These are phyloP conservation scores for Zele albiditarsus DNA, from an alignment of 2,888 invertebrate genomes.

Conservation along the genomic window DNA sequence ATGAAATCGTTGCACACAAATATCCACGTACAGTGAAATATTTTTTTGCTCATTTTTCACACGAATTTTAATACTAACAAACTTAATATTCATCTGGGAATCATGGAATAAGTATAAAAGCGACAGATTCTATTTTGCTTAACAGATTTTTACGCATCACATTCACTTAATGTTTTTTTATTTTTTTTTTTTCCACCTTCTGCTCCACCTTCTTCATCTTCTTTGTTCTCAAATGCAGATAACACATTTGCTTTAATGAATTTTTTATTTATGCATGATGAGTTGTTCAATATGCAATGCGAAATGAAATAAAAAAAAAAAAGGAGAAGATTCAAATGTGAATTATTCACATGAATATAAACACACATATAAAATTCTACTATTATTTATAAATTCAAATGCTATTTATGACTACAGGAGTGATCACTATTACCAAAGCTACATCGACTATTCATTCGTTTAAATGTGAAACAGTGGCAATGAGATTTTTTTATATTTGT, in stretches of 20 bases:
- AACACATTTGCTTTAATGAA: slow-evolving; percentile 10
- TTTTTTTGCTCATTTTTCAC: background rate
- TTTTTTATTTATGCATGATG: slow-evolving; percentile 15
- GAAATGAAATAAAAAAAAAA: slow-evolving; percentile 24
- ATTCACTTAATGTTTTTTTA: background rate
- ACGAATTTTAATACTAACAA: background rate
- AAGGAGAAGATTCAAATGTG: background rate
- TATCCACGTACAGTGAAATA: background rate
- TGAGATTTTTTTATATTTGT: slow-evolving; percentile 56
- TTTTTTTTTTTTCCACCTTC: too few species aligned
- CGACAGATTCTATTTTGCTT: background rate
- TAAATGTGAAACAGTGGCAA: slow-evolving; percentile 58
- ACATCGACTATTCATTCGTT: slow-evolving; percentile 39
- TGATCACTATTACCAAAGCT: slow-evolving; percentile 10
- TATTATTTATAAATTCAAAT: background rate
- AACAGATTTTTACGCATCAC: slow-evolving; percentile 5
- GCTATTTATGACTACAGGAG: background rate
- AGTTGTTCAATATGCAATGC: background rate
- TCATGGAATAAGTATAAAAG: background rate
- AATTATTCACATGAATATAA: background rate
- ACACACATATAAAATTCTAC: background rate
- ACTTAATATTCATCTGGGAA: background rate
- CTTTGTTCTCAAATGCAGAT: slow-evolving; percentile 13
- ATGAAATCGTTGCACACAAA: background rate
- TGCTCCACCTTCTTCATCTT: background rate